phyloP scores from a whole-genome alignment of 2,888 invertebrate species.

The Notodonta dromedarius region DNA sequence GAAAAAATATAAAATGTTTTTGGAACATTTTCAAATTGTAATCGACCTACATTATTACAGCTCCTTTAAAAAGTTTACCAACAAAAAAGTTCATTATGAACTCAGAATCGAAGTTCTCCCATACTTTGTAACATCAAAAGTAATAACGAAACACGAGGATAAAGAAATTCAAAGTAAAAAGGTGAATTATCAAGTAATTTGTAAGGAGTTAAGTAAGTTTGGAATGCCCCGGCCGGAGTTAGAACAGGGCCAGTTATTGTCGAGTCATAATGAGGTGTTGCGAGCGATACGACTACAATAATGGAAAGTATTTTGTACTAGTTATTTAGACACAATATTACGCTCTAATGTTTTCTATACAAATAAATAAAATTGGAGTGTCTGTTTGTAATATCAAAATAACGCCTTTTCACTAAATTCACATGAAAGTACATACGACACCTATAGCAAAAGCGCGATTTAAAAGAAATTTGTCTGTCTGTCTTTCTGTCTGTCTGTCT shows the following conservation, averaged over 20 bases:
- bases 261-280: slow-evolving; percentile 13
- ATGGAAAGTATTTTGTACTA: too few relatives aligned
- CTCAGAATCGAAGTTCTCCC: background rate
- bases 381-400: too few relatives aligned
- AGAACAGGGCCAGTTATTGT: slow-evolving; percentile 7
- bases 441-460: too few relatives aligned
- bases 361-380: too few relatives aligned
- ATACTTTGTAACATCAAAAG: slow-evolving; percentile 4
- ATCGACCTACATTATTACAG: background rate
- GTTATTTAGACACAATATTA: too few relatives aligned
- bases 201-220: slow-evolving; percentile 21
- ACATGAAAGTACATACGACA: too few relatives aligned
- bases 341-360: too few relatives aligned
- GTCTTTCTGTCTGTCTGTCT: too few relatives aligned
- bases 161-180: slow-evolving; percentile 9
- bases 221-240: slow-evolving; percentile 8
- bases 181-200: slow-evolving; percentile 26
- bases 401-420: too few relatives aligned
- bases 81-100: slow-evolving; percentile 4
- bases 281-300: background rate
- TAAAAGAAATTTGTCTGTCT: too few relatives aligned
- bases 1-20: too few relatives aligned
- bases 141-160: slow-evolving; percentile 2
- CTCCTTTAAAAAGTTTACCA: background rate
- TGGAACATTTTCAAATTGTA: background rate